These are phyloP conservation scores for Epizoanthus scotinus DNA, from an alignment of 92 coral and sea anemone genomes.

Conservation along the genomic window DNA sequence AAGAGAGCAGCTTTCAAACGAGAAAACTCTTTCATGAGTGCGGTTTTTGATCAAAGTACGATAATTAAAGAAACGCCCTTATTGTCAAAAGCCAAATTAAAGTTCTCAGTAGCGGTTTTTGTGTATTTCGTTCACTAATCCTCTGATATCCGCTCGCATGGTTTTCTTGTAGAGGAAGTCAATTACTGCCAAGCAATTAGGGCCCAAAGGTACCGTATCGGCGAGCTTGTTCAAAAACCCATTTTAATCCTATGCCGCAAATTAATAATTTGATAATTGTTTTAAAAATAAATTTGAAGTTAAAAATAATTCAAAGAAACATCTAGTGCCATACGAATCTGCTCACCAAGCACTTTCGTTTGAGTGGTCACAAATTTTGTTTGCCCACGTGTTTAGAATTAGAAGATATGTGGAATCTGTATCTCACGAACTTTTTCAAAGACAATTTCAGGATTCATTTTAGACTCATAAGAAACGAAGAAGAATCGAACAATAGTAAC, in stretches of 20 bases:
- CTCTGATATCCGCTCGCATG: slow-evolving; percentile 28
- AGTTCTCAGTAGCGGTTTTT: slow-evolving; percentile 30
- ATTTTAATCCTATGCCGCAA: background rate
- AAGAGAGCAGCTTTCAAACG: slow-evolving; percentile 7
- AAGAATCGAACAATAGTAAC: background rate
- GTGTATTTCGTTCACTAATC: slow-evolving; percentile 29
- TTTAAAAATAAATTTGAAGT: background rate
- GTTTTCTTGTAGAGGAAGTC: slow-evolving; percentile 37
- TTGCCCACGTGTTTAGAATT: background rate
- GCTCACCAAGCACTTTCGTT: background rate
- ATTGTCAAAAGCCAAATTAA: slow-evolving; percentile 21
- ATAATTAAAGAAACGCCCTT: slow-evolving; percentile 40
- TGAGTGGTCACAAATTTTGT: background rate
- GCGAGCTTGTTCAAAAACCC: background rate
- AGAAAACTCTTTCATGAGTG: slow-evolving; percentile 20
- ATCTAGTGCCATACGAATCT: background rate
- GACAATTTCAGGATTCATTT: background rate
- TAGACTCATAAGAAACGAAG: background rate
- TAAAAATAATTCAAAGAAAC: background rate
- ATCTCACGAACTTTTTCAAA: too few relatives aligned
- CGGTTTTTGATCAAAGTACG: slow-evolving; percentile 30
- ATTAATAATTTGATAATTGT: background rate
- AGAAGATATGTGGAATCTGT: background rate
- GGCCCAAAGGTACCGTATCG: slow-evolving; percentile 29
- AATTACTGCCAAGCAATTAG: slow-evolving; percentile 17